Conservation (phyloP, 2,888 invertebrate genomes). For the Polietes domitor region DNA sequence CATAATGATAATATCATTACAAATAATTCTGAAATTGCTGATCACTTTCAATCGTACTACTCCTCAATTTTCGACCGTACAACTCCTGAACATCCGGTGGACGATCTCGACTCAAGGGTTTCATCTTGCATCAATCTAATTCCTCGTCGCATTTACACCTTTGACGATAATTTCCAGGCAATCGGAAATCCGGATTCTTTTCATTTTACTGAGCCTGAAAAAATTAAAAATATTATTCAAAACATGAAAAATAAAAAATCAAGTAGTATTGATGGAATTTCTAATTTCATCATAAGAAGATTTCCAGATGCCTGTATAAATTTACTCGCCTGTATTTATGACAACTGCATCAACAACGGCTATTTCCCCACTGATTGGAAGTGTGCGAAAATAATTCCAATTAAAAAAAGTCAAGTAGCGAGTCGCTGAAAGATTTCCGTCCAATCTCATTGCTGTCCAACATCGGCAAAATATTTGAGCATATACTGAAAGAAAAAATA, state of each 20-base stretch:
- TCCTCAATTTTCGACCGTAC: no score
- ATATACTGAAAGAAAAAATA: constrained; percentile 29
- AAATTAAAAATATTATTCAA: constrained; percentile 2
- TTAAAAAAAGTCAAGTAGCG: constrained; percentile 24
- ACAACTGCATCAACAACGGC: no score
- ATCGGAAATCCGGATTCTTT: neutral
- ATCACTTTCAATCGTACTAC: no score
- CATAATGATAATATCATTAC: no score
- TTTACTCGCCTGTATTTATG: constrained; percentile 6
- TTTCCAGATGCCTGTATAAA: neutral
- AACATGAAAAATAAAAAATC: constrained; percentile 45
- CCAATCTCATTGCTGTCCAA: constrained; percentile 41
- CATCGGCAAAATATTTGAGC: constrained; percentile 41
- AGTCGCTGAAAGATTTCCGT: constrained; percentile 3
- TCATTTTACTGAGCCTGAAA: neutral
- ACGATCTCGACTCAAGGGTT: neutral
- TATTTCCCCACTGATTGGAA: constrained; percentile 21
- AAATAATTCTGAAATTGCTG: no score
- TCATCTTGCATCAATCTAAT: neutral
- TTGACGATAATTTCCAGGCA: neutral
- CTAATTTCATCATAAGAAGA: no score
- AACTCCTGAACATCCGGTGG: no score
- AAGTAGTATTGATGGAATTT: constrained; percentile 18
- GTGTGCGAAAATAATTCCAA: constrained; percentile 27
- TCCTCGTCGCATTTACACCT: constrained; percentile 18